Evolutionary conservation across 2,113 vertebrate genomes (phyloP).

Genomic region (Aplodontia rufa): DNA sequence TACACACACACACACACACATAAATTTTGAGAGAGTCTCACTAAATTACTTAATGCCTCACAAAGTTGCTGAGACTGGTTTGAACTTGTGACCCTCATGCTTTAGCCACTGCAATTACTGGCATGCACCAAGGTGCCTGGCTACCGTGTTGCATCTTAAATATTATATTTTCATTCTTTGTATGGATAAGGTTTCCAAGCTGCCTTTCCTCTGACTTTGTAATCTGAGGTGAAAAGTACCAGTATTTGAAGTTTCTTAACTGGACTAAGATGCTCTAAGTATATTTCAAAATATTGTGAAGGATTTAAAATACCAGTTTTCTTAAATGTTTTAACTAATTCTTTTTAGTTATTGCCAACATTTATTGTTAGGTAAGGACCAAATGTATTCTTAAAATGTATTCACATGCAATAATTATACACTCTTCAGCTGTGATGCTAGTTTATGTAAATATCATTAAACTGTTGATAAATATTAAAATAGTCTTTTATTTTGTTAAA

Average conservation of each 20-base stretch:
- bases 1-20: no score
- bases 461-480: constrained; percentile 25
- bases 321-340: constrained; percentile 33
- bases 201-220: not conserved
- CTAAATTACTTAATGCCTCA: no score
- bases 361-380: no score
- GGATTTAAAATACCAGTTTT: not conserved
- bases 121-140: no score
- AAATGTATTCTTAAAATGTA: constrained; percentile 48
- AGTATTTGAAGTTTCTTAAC: not conserved
- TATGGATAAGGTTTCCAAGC: constrained; percentile 10
- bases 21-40: no score
- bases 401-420: not conserved
- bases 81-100: no score
- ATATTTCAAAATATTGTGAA: constrained; percentile 25
- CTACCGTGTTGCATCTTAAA: constrained; percentile 18
- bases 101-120: no score
- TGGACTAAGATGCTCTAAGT: not conserved
- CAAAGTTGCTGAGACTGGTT: no score
- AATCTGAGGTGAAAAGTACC: constrained; percentile 17
- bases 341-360: no score
- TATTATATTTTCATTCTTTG: constrained; percentile 11
- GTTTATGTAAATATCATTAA: constrained; percentile 42
- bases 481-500: no score
- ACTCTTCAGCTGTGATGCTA: not conserved